Percentiles rank a stretch among this genome's conserved stretches.
Conservation (phyloP, 92 coral and sea anemone genomes). For the Anthopleura xanthogrammica region DNA sequence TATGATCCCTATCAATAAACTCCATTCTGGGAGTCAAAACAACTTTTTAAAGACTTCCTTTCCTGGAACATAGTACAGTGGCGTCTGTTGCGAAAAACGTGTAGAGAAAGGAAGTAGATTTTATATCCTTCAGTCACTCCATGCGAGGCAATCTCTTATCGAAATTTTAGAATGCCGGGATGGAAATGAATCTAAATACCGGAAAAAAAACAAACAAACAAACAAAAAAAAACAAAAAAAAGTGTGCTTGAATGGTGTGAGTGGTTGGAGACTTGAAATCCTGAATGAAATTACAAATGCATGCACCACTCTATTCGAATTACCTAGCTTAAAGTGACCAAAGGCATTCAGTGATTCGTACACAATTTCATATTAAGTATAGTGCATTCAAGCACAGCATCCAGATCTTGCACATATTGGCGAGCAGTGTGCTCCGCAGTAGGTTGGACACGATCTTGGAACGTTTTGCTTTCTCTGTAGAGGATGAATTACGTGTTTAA, state of each 20-base stretch:
- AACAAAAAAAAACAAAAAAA: too few relatives aligned
- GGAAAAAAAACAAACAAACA: too few relatives aligned
- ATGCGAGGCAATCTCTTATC: not conserved
- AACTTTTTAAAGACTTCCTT: too few relatives aligned
- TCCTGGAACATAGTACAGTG: too few relatives aligned
- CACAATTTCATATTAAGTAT: not conserved
- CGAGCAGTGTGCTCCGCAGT: conserved; percentile 87
- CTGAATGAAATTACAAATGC: too few relatives aligned
- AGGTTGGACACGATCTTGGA: conserved; percentile 58
- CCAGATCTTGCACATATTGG: conserved; percentile 94
- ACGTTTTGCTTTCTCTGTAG: conserved; percentile 45
- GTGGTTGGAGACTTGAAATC: too few relatives aligned
- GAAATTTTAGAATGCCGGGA: not conserved
- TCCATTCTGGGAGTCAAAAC: too few relatives aligned
- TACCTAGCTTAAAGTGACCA: not conserved
- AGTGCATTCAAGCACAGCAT: conserved; percentile 51
- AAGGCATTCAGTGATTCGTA: not conserved
- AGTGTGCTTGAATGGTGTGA: too few relatives aligned
- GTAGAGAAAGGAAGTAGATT: not conserved
- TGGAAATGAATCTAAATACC: too few relatives aligned
- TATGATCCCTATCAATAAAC: too few relatives aligned
- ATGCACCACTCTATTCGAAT: not conserved
- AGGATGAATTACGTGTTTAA: conserved; percentile 73
- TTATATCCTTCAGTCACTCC: not conserved
- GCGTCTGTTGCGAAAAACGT: not conserved